A percentile compares a stretch with the other conserved stretches of the same genome.
These are phyloP conservation scores for Zoroaster sp. DNA, from an alignment of 53 echinoderm and acorn worm species.

Conservation along the genomic window DNA sequence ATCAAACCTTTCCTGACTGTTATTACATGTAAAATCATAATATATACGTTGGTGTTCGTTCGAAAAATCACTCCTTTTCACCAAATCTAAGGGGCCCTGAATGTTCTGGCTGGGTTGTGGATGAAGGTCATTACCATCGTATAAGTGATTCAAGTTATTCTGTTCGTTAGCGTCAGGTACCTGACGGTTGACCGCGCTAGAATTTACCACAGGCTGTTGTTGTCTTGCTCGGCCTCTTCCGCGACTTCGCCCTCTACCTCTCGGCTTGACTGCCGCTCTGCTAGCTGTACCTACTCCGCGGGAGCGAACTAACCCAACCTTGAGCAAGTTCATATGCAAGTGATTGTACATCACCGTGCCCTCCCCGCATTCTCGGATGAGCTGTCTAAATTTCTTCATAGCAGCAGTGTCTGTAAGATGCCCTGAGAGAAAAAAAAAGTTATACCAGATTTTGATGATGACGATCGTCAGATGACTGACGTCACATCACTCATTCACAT, in stretches of 20 bases:
- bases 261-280: background rate
- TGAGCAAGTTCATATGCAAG: slow-evolving; percentile 61
- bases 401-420: too few relatives aligned
- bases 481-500: too few relatives aligned
- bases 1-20: background rate
- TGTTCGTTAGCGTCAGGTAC: slow-evolving; percentile 1
- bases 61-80: background rate
- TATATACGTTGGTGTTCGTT: background rate
- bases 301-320: slow-evolving; percentile 57
- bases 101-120: background rate
- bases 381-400: slow-evolving; percentile 64
- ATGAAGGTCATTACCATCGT: background rate
- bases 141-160: background rate
- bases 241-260: slow-evolving; percentile 30
- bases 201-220: background rate
- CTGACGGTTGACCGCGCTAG: background rate
- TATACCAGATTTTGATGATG: too few relatives aligned
- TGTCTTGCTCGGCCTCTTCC: slow-evolving; percentile 30
- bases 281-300: slow-evolving; percentile 32
- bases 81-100: background rate
- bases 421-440: too few relatives aligned
- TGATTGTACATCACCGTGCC: slow-evolving; percentile 66
- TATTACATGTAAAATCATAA: background rate
- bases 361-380: slow-evolving; percentile 62
- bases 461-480: too few relatives aligned